phyloP scores from a whole-genome alignment of 2,113 vertebrate species.

The Vimba vimba region DNA sequence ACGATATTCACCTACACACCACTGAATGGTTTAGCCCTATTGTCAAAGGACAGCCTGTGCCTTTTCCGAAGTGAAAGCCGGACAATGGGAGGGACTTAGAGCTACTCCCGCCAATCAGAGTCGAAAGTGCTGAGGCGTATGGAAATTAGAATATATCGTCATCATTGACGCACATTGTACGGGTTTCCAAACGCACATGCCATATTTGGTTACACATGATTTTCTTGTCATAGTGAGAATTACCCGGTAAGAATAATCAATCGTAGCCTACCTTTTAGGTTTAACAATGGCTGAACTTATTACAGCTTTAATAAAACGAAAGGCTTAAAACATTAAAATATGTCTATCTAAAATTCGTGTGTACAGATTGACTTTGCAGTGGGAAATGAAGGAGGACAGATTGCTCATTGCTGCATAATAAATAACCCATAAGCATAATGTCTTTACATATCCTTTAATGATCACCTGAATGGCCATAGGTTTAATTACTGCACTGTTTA shows the following conservation, averaged over 20 bases:
- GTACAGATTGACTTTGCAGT: not conserved
- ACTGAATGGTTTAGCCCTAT: not conserved
- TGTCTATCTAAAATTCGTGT: not conserved
- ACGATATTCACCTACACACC: not conserved
- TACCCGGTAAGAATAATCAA: too few relatives aligned
- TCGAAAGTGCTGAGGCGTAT: not conserved
- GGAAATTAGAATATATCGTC: not conserved
- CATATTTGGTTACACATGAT: not conserved
- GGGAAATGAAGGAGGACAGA: not conserved
- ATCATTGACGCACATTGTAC: constrained; percentile 1
- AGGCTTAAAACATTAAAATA: not conserved
- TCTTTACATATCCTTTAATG: not conserved
- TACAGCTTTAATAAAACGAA: not conserved
- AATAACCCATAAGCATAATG: not conserved
- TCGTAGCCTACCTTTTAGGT: not conserved
- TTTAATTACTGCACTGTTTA: not conserved
- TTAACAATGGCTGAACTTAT: not conserved
- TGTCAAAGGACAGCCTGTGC: not conserved
- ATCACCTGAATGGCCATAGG: not conserved
- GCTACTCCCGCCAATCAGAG: not conserved
- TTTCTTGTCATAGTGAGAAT: not conserved
- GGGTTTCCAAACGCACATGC: not conserved
- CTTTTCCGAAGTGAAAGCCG: not conserved
- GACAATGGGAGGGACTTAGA: not conserved
- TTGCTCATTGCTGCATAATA: not conserved